phyloP scores from a whole-genome alignment of 2,113 vertebrate species.

The Varanus komodoensis region DNA sequence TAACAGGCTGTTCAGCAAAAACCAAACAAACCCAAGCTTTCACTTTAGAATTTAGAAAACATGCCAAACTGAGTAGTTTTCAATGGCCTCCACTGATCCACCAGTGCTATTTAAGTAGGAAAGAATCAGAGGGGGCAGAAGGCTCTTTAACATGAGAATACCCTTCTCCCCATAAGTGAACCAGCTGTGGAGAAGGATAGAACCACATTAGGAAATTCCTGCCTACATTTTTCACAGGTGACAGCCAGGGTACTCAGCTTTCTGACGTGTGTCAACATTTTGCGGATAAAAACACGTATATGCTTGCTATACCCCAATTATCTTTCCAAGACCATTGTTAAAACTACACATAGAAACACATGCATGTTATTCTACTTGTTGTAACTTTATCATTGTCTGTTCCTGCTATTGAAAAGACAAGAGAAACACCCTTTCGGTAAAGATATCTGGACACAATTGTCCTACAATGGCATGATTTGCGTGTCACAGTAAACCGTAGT shows the following conservation, averaged over 20 bases:
- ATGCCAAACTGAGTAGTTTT: conserved; percentile 16
- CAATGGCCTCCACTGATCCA: background rate
- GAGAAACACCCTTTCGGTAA: no score
- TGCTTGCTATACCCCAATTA: background rate
- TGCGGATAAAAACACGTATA: no score
- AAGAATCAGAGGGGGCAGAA: no score
- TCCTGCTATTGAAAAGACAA: no score
- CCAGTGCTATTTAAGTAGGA: background rate
- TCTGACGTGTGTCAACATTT: background rate
- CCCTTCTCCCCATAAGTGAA: background rate
- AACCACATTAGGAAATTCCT: background rate
- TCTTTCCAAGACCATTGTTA: background rate
- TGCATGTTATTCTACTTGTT: no score
- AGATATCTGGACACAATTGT: no score
- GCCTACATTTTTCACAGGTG: no score
- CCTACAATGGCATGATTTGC: no score
- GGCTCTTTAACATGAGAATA: no score
- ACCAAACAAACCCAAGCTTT: conserved; percentile 35
- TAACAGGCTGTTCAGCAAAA: conserved; percentile 12
- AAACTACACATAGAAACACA: background rate
- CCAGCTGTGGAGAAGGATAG: background rate
- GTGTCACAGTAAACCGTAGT: no score
- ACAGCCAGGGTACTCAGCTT: no score
- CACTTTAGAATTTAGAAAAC: conserved; percentile 27
- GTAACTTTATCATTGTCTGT: no score